Conservation (phyloP, 2,113 vertebrate genomes). For the Alces alces region DNA sequence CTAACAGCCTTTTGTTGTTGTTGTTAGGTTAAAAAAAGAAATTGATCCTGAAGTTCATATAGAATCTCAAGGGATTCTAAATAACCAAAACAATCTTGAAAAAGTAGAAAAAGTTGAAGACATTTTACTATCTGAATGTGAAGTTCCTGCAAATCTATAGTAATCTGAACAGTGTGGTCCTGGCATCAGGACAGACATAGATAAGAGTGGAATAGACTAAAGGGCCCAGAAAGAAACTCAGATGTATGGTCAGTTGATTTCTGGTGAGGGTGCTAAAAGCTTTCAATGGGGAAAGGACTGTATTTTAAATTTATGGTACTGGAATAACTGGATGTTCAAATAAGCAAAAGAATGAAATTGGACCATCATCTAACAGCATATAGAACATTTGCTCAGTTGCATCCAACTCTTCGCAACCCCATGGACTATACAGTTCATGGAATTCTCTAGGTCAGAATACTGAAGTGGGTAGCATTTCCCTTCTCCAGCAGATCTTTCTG, state of each 20-base stretch:
- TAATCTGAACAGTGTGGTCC: background rate
- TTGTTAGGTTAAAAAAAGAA: background rate
- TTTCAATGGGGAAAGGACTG: background rate
- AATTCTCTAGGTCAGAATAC: background rate
- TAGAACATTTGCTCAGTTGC: background rate
- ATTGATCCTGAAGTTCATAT: background rate
- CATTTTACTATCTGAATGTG: background rate
- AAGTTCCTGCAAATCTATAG: background rate
- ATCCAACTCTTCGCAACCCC: background rate
- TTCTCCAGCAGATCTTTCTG: fast-evolving
- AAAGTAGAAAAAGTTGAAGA: background rate
- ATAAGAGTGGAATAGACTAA: background rate
- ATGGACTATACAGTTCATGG: background rate
- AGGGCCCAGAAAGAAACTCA: background rate
- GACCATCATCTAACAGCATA: background rate
- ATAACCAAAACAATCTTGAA: background rate
- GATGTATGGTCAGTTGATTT: background rate
- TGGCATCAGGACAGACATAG: background rate
- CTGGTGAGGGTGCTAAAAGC: background rate
- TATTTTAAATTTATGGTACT: background rate
- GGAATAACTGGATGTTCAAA: background rate
- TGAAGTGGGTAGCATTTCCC: background rate
- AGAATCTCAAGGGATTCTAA: background rate
- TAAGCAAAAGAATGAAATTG: background rate
- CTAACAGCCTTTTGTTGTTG: background rate